Base-by-base conservation (phyloP, 2,113 vertebrate genomes). In the Sturnira hondurensis region DNA sequence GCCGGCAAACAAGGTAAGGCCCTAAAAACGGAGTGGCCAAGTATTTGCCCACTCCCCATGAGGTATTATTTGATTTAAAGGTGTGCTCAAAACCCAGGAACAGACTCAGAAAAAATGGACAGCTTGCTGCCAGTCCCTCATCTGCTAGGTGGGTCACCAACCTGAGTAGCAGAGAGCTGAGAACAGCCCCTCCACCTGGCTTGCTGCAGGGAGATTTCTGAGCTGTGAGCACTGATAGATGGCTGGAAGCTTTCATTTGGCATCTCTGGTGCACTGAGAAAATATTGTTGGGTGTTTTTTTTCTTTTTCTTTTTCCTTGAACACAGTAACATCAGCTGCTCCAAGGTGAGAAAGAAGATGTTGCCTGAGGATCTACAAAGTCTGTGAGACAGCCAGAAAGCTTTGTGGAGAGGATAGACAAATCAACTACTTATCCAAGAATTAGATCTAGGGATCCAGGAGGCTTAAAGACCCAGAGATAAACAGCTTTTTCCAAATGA, bases 401-500 rank as follows among this genome's bases (percentile, higher is more conserved):
- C 43, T 63, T 31, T 92, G 71, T 52, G 82, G 20, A 13, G 82
- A 96, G 92, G 81, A 95, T 5, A 92, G 95, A 38, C 0, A 15
- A 89, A 96, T 89, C 68, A 87, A 92, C 96, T 90, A 95, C 58
- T 92, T 93, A 80, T 38, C 52, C 47, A 87, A 90, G 93, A 90
- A 94, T 95, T 87, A 92, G 85, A 77, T 95, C 65, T n/a, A 78
- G 56, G 76, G 74, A 92, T 63, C 61, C 61, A 63, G 58, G 71
- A 52, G 7, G 83, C 54, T 90, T 86, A 95, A 85, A 85, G 84
- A 96, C 28, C 87, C 81, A 93, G 90, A 89, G 54, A 89, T 91
- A 97, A 97, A 95, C 83, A 84, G 74, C 74, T 90, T 77, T 96
- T 96, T 94, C 45, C 50, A 96, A 97, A 93, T 74, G 73, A 80